Percentiles rank a stretch among this genome's conserved stretches.
Conservation (phyloP, 2,113 vertebrate species). For the Plestiodon gilberti region DNA sequence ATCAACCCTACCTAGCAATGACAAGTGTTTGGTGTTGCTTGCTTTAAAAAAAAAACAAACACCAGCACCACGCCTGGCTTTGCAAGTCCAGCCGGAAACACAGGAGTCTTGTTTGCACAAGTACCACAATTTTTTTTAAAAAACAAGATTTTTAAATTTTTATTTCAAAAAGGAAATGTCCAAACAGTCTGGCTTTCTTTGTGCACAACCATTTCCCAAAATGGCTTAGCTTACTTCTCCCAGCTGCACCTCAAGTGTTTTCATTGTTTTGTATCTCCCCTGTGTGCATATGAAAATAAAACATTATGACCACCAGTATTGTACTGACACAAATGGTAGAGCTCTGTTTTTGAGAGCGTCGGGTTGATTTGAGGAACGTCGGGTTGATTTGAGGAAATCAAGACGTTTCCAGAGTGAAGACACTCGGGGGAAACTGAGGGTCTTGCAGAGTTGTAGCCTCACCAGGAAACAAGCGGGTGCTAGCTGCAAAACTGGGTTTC, state of each 20-base stretch:
- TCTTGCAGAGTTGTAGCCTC: too few species aligned
- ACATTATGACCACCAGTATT: conserved; percentile 44
- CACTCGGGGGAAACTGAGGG: too few species aligned
- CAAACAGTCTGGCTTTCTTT: conserved; percentile 34
- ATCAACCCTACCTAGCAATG: too few species aligned
- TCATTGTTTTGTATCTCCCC: conserved; percentile 69
- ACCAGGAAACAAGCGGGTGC: too few species aligned
- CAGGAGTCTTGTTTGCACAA: not conserved
- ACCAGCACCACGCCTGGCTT: not conserved
- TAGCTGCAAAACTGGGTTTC: too few species aligned
- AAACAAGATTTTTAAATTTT: not conserved
- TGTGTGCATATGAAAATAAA: conserved; percentile 71
- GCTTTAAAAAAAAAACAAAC: not conserved
- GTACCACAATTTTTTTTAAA: too few species aligned
- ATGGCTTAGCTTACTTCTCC: conserved; percentile 39
- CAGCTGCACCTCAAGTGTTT: conserved; percentile 55
- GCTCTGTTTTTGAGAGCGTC: conserved; percentile 10
- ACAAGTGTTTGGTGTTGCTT: too few species aligned
- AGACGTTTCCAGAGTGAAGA: too few species aligned
- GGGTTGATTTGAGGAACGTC: not conserved
- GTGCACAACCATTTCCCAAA: conserved; percentile 32
- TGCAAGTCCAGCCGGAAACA: not conserved
- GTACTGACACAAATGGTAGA: conserved; percentile 27
- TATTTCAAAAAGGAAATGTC: not conserved
- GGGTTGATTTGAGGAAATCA: not conserved